A percentile compares a stretch with the other conserved stretches of the same genome.
Conservation (phyloP, 1,140 invertebrate genomes). For the silkworm (Bombyx mori) region DNA sequence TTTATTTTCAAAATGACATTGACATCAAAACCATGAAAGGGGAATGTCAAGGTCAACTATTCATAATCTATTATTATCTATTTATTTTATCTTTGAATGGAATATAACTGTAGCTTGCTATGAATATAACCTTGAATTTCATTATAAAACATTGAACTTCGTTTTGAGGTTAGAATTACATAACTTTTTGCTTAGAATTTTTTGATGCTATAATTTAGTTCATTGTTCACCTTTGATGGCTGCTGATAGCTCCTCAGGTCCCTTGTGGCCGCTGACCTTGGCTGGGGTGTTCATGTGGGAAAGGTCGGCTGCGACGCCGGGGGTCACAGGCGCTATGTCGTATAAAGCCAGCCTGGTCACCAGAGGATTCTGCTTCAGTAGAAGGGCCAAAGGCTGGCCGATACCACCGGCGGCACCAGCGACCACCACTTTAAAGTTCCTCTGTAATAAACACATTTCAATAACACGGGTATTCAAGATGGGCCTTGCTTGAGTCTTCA, state of each 20-base stretch:
- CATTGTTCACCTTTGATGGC: conserved; percentile 72
- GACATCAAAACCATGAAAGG: not conserved
- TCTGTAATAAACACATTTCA: conserved; percentile 56
- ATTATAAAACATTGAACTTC: conserved; percentile 17
- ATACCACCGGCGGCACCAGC: conserved; percentile 97
- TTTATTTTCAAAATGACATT: not conserved
- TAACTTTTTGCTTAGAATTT: conserved; percentile 2
- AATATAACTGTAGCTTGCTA: not conserved
- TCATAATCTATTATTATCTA: not conserved
- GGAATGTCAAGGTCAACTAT: conserved; percentile 7
- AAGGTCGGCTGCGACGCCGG: conserved; percentile 97
- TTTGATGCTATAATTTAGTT: conserved; percentile 2
- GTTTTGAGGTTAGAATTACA: conserved; percentile 25
- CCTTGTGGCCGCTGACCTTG: conserved; percentile 85
- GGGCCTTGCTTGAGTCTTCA: no score
- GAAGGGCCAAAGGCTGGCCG: conserved; percentile 95
- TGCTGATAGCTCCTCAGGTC: conserved; percentile 78
- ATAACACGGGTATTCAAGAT: not conserved
- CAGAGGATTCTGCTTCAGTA: conserved; percentile 93
- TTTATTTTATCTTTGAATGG: not conserved
- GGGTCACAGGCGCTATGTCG: conserved; percentile 94
- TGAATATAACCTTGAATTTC: conserved; percentile 11
- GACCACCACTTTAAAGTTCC: conserved; percentile 91
- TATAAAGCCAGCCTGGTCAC: conserved; percentile 90
- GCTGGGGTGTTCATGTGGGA: conserved; percentile 95